phyloP scores from a whole-genome alignment of 2,797 vertebrate species.

The Pitangus sulphuratus region DNA sequence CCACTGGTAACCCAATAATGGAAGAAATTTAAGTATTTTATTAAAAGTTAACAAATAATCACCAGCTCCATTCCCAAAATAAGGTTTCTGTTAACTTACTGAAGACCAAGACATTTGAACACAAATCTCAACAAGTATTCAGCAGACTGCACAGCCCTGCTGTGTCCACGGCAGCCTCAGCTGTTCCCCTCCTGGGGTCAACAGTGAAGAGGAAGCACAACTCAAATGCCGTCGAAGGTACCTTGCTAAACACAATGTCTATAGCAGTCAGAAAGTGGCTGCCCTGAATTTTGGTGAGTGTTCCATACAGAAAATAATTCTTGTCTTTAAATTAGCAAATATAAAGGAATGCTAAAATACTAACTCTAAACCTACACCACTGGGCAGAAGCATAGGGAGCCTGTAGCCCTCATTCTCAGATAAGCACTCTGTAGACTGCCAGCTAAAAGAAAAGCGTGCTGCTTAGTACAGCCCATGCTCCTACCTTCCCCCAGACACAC shows the following conservation, averaged over 20 bases:
- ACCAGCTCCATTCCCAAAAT: background rate
- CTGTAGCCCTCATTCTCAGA: background rate
- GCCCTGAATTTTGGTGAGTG: background rate
- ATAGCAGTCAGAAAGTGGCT: background rate
- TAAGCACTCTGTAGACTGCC: background rate
- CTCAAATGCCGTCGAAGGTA: background rate
- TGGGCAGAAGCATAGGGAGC: background rate
- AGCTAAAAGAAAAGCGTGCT: background rate
- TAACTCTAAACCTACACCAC: background rate
- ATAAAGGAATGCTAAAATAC: background rate
- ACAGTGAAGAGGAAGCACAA: background rate
- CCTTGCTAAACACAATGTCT: background rate
- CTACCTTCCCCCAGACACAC: background rate
- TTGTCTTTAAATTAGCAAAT: background rate
- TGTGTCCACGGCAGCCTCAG: background rate
- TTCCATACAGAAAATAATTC: background rate
- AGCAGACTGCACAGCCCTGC: background rate
- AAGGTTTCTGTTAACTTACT: background rate
- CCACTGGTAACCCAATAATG: background rate
- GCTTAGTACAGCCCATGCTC: accelerated
- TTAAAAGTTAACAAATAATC: background rate
- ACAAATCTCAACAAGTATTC: background rate
- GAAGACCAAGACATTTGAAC: background rate
- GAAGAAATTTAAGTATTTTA: background rate
- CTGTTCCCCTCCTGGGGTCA: background rate